These are phyloP conservation scores for Muscicapa adusta DNA, from an alignment of 2,113 vertebrate genomes.

Conservation along the genomic window DNA sequence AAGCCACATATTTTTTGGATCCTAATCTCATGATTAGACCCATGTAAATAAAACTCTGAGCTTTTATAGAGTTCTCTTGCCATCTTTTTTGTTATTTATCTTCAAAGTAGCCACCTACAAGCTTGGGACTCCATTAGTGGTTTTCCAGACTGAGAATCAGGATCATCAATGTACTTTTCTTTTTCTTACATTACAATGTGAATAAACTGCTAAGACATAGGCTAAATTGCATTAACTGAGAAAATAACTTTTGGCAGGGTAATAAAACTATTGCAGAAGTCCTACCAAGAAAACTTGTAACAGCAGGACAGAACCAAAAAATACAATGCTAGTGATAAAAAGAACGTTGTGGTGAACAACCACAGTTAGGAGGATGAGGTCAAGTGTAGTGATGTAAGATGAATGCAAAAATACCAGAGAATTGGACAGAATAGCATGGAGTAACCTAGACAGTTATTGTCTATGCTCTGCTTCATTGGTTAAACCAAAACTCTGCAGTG, in stretches of 20 bases:
- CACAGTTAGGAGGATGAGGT: not conserved
- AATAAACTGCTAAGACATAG: not conserved
- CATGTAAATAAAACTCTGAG: not conserved
- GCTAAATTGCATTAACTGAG: not conserved
- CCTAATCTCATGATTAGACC: not conserved
- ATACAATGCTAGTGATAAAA: not conserved
- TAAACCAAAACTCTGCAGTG: not conserved
- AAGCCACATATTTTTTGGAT: not conserved
- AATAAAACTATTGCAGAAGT: not conserved
- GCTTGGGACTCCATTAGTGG: rapidly evolving
- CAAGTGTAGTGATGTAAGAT: not conserved
- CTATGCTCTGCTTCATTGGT: not conserved
- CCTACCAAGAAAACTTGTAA: not conserved
- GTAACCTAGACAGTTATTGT: not conserved
- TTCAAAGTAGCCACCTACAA: not conserved
- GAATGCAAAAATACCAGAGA: not conserved
- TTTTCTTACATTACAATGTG: not conserved
- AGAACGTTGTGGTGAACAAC: not conserved
- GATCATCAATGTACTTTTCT: not conserved
- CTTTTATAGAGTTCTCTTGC: not conserved
- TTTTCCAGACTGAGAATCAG: not conserved
- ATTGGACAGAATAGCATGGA: not conserved
- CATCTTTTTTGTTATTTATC: not conserved
- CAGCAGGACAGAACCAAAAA: not conserved
- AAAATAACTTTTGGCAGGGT: not conserved